Percentiles rank a stretch among this genome's conserved stretches.
These are phyloP conservation scores for Drosophila bocqueti DNA, from an alignment of 1,140 invertebrate species.

Conservation along the genomic window DNA sequence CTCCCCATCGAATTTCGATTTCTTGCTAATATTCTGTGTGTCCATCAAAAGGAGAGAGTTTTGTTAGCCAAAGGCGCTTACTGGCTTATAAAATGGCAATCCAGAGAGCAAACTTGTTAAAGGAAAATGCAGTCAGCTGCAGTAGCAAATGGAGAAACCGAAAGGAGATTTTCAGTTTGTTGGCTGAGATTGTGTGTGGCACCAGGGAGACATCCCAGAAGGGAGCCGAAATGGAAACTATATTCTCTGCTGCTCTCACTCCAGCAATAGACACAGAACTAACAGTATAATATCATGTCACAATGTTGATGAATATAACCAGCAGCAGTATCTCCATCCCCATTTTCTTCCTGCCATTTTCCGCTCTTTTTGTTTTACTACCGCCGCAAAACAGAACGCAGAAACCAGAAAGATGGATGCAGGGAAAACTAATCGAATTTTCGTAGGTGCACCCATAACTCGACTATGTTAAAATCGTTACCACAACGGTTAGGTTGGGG, in stretches of 20 bases:
- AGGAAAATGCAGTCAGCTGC: slow-evolving; percentile 18
- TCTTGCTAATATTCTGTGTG: slow-evolving; percentile 18
- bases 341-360: neutral
- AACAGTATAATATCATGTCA: slow-evolving; percentile 45
- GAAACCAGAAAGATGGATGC: slow-evolving; percentile 25
- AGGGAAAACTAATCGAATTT: slow-evolving; percentile 41
- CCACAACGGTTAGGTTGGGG: neutral
- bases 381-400: slow-evolving; percentile 34
- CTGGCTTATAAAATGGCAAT: slow-evolving; percentile 58
- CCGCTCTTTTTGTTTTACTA: neutral
- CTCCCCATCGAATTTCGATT: slow-evolving; percentile 16
- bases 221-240: slow-evolving; percentile 27
- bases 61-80: slow-evolving; percentile 57
- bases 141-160: neutral
- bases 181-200: slow-evolving; percentile 24
- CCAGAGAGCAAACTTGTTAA: slow-evolving; percentile 27
- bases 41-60: slow-evolving; percentile 15
- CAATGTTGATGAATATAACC: slow-evolving; percentile 40
- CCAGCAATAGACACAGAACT: slow-evolving; percentile 32
- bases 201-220: neutral
- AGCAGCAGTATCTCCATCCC: neutral
- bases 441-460: slow-evolving; percentile 35
- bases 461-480: slow-evolving; percentile 21
- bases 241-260: neutral
- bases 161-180: slow-evolving; percentile 28